These are phyloP conservation scores for Drosophila neutralis DNA, from an alignment of 2,888 invertebrate genomes.

Conservation along the genomic window DNA sequence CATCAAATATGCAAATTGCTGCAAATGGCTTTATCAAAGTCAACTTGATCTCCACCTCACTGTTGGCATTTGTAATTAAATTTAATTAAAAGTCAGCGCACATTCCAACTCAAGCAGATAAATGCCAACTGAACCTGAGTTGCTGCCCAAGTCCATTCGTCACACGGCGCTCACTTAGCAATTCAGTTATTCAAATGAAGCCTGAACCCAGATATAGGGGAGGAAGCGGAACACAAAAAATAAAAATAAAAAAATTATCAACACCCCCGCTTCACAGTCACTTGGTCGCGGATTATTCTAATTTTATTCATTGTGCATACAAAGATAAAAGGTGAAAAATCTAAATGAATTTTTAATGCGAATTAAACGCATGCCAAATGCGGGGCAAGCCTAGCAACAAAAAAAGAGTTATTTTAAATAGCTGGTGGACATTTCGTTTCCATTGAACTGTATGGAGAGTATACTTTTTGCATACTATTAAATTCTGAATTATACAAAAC, in stretches of 20 bases:
- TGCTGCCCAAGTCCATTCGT: constrained; percentile 62
- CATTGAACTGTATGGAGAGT: neutral
- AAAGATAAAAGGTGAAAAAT: constrained; percentile 76
- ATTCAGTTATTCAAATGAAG: constrained; percentile 76
- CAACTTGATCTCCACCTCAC: constrained; percentile 36
- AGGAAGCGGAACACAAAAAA: constrained; percentile 6
- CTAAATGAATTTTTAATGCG: constrained; percentile 74
- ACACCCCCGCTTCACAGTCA: constrained; percentile 50
- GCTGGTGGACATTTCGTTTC: neutral
- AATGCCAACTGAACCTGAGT: constrained; percentile 51
- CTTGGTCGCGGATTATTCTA: constrained; percentile 70
- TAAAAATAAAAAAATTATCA: constrained; percentile 52
- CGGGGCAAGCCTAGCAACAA: neutral
- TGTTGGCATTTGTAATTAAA: constrained; percentile 74
- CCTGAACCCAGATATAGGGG: constrained; percentile 15
- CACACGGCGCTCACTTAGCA: constrained; percentile 67
- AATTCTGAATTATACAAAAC: neutral
- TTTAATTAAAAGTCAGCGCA: constrained; percentile 75
- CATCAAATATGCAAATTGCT: constrained; percentile 58
- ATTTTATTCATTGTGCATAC: constrained; percentile 76
- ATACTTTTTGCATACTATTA: neutral
- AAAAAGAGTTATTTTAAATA: constrained; percentile 19
- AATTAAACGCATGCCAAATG: constrained; percentile 48
- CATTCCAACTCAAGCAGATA: constrained; percentile 59
- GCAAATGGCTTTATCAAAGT: constrained; percentile 57